These are phyloP conservation scores for Sycophila sp. DNA, from an alignment of 1,140 invertebrate species.

Conservation along the genomic window DNA sequence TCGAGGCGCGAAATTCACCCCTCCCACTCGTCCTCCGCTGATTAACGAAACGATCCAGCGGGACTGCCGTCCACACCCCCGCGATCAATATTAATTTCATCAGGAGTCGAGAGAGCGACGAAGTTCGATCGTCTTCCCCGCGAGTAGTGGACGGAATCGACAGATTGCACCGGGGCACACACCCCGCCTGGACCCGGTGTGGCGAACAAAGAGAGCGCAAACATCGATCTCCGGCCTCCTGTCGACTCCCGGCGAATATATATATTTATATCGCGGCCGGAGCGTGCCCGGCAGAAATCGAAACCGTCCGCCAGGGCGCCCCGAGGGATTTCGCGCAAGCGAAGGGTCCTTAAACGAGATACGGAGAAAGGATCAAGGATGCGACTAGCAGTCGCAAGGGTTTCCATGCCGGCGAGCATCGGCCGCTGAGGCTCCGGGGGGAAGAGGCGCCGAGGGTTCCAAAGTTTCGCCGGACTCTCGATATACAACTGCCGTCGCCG, in stretches of 20 bases:
- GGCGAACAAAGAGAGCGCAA: too few relatives aligned
- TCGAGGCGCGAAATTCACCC: too few relatives aligned
- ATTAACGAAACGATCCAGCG: too few relatives aligned
- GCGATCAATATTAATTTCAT: conserved; percentile 36
- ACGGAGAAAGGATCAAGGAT: conserved; percentile 16
- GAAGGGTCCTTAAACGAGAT: conserved; percentile 7
- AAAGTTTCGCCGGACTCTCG: too few relatives aligned
- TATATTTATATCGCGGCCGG: conserved; percentile 12
- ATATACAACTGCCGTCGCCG: too few relatives aligned
- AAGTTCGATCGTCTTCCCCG: too few relatives aligned
- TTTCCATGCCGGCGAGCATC: neutral
- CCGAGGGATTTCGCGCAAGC: neutral
- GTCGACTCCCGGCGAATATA: neutral
- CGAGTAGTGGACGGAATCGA: too few relatives aligned
- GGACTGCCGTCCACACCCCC: too few relatives aligned
- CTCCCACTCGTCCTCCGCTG: too few relatives aligned
- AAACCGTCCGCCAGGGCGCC: conserved; percentile 23
- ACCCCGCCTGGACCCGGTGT: too few relatives aligned
- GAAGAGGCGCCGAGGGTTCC: neutral
- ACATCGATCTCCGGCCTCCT: neutral
- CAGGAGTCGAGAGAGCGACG: too few relatives aligned
- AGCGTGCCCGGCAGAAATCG: conserved; percentile 6
- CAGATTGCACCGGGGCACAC: too few relatives aligned
- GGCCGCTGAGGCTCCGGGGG: neutral
- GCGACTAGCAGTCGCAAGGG: neutral